Evolutionary conservation across 92 coral and sea anemone genomes (phyloP).

Genomic region (Paragorgia papillata): DNA sequence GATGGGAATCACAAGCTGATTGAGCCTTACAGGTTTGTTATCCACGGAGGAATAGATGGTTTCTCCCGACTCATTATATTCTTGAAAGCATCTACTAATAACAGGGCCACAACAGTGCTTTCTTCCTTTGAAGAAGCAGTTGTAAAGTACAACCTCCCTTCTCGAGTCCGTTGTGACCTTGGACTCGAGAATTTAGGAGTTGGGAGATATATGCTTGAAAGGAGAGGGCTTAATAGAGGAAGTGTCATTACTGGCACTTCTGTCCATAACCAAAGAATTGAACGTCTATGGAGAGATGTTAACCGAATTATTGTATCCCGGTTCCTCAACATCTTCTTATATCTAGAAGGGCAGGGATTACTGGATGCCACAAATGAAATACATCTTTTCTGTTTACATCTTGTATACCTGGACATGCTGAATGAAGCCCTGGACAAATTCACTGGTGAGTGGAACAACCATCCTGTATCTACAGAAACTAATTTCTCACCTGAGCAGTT

Average conservation of each 20-base stretch:
- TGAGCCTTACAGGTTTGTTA: slow-evolving; percentile 15
- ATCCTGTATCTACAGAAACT: slow-evolving; percentile 56
- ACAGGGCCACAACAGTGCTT: slow-evolving; percentile 40
- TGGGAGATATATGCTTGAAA: slow-evolving; percentile 57
- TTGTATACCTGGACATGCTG: slow-evolving; percentile 50
- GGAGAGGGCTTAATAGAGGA: slow-evolving; percentile 64
- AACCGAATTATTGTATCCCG: slow-evolving; percentile 52
- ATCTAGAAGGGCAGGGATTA: slow-evolving; percentile 57
- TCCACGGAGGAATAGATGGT: slow-evolving; percentile 48
- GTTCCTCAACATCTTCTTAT: slow-evolving; percentile 59
- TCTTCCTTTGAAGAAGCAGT: slow-evolving; percentile 47
- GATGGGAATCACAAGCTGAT: too few species aligned
- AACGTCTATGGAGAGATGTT: slow-evolving; percentile 67
- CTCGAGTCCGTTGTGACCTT: slow-evolving; percentile 43
- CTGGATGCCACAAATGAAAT: slow-evolving; percentile 46
- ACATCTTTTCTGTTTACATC: slow-evolving; percentile 53
- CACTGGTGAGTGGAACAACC: slow-evolving; percentile 59
- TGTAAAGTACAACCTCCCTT: slow-evolving; percentile 45
- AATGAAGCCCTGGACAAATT: slow-evolving; percentile 52
- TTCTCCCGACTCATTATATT: slow-evolving; percentile 41
- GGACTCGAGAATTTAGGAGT: slow-evolving; percentile 44
- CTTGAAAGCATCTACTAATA: slow-evolving; percentile 47
- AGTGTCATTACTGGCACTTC: slow-evolving; percentile 69
- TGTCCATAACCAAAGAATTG: slow-evolving; percentile 60
- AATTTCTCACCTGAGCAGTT: slow-evolving; percentile 58